A percentile compares a stretch with the other conserved stretches of the same genome.
phyloP scores from a whole-genome alignment of 2,888 invertebrate species.

The Papilio demoleus region DNA sequence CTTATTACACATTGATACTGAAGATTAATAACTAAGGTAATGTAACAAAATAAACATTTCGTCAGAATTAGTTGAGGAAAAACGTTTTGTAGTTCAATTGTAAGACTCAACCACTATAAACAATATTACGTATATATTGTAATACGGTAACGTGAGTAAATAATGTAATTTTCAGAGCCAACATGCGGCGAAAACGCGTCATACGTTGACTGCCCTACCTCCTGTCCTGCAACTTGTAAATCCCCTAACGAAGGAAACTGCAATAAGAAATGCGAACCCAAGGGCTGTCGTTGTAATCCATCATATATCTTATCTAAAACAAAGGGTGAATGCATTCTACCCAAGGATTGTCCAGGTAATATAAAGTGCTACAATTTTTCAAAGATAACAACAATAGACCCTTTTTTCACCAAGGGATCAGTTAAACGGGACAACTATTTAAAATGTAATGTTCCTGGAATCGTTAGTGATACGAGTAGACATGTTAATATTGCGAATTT shows the following conservation, averaged over 20 bases:
- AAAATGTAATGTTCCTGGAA: background rate
- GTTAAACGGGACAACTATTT: background rate
- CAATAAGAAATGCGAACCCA: conserved; percentile 42
- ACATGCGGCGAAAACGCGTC: conserved; percentile 23
- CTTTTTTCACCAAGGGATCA: background rate
- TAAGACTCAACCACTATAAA: too few relatives aligned
- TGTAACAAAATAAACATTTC: too few relatives aligned
- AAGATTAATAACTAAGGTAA: too few relatives aligned
- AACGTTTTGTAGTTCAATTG: too few relatives aligned
- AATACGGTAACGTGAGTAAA: background rate
- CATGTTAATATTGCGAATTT: background rate
- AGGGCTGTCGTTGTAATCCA: conserved; percentile 54
- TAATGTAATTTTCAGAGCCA: conserved; percentile 1
- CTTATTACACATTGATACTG: too few relatives aligned
- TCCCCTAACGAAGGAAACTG: conserved; percentile 48
- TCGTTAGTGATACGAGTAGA: background rate
- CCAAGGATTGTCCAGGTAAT: conserved; percentile 57
- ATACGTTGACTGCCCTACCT: conserved; percentile 22
- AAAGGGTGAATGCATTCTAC: conserved; percentile 50
- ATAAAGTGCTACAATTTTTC: background rate
- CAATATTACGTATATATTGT: background rate
- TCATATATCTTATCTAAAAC: conserved; percentile 49
- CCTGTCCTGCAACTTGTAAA: conserved; percentile 52
- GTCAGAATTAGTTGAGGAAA: too few relatives aligned
- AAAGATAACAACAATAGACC: background rate